phyloP scores from a whole-genome alignment of 2,797 vertebrate species.

The Falco novaeseelandiae region DNA sequence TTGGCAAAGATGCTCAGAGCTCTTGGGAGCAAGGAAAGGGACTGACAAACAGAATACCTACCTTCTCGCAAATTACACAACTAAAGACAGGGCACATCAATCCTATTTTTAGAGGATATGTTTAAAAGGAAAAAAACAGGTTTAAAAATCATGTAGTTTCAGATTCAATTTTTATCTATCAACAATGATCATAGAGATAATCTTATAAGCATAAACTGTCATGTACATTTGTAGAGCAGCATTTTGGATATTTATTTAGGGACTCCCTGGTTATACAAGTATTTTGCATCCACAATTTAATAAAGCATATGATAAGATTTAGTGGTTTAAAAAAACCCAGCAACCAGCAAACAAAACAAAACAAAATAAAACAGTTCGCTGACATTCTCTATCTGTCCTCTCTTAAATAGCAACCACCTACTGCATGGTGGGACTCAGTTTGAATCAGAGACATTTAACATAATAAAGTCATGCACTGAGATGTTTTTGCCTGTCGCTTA shows the following conservation, averaged over 20 bases:
- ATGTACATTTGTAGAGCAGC: background rate
- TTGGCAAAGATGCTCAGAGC: background rate
- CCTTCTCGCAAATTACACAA: background rate
- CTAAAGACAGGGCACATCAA: background rate
- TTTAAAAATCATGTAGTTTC: background rate
- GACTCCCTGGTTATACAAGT: background rate
- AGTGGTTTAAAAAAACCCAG: background rate
- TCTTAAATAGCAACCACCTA: background rate
- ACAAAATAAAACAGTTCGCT: background rate
- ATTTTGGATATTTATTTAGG: background rate
- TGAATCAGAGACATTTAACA: background rate
- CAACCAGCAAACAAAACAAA: background rate
- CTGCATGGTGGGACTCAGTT: background rate
- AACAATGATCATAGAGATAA: background rate
- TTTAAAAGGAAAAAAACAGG: background rate
- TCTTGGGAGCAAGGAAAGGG: background rate
- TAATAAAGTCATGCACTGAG: background rate
- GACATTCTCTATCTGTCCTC: background rate
- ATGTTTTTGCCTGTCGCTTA: accelerated
- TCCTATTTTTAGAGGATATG: background rate
- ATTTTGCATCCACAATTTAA: background rate
- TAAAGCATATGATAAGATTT: background rate
- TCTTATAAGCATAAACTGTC: background rate
- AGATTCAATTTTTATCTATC: background rate
- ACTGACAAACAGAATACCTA: background rate